A percentile compares a stretch with the other conserved stretches of the same genome.
Conservation (phyloP, 2,888 invertebrate species). For the Entomobrya proxima region DNA sequence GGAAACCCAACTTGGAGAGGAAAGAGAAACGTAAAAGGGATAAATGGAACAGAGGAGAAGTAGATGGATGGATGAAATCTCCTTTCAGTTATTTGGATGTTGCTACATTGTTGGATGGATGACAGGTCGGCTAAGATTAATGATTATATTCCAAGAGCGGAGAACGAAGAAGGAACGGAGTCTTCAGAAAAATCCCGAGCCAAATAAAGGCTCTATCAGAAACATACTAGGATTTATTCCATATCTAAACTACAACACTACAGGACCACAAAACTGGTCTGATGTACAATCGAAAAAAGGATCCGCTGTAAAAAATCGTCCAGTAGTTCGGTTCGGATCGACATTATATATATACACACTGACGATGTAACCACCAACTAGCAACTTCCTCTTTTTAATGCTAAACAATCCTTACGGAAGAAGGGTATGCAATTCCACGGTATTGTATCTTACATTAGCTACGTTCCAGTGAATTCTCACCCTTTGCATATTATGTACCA, state of each 20-base stretch:
- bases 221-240: not conserved
- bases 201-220: slow-evolving; percentile 61
- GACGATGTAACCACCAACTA: too few relatives aligned
- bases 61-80: slow-evolving; percentile 59
- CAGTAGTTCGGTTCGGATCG: too few relatives aligned
- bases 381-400: too few relatives aligned
- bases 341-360: too few relatives aligned
- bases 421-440: too few relatives aligned
- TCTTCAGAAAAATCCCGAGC: slow-evolving; percentile 68
- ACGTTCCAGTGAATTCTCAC: too few relatives aligned
- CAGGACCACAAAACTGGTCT: slow-evolving; percentile 19
- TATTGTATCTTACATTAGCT: too few relatives aligned
- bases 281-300: too few relatives aligned
- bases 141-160: slow-evolving; percentile 68
- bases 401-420: too few relatives aligned
- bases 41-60: slow-evolving; percentile 49
- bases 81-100: slow-evolving; percentile 60
- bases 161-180: slow-evolving; percentile 31
- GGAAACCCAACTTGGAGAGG: slow-evolving; percentile 2
- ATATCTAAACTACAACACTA: not conserved
- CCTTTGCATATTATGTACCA: too few relatives aligned
- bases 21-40: slow-evolving; percentile 26
- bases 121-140: slow-evolving; percentile 75
- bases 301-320: too few relatives aligned
- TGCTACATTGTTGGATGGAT: slow-evolving; percentile 70